A percentile compares a stretch with the other conserved stretches of the same genome.
phyloP scores from a whole-genome alignment of 2,888 invertebrate species.

The Hipparchia sbordonii region DNA sequence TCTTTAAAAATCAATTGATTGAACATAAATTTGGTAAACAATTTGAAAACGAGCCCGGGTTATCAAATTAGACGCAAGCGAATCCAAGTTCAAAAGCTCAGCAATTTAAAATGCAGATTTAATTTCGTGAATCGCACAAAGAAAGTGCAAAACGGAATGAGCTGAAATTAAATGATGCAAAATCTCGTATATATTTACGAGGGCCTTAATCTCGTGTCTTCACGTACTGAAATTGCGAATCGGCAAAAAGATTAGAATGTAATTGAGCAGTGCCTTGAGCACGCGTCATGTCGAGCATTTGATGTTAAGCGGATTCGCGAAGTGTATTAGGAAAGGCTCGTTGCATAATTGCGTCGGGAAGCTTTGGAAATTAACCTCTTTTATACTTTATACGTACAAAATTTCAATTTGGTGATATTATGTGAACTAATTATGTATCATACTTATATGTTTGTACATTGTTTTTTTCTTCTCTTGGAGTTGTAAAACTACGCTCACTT shows the following conservation, averaged over 20 bases:
- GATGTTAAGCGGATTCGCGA: slow-evolving; percentile 36
- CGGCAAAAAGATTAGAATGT: slow-evolving; percentile 37
- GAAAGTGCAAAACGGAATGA: slow-evolving; percentile 8
- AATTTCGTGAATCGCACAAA: background rate
- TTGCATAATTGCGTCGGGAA: slow-evolving; percentile 14
- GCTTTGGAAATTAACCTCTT: slow-evolving; percentile 1
- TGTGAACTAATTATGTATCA: too few species aligned
- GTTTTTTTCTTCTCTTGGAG: too few species aligned
- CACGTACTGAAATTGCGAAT: slow-evolving; percentile 25
- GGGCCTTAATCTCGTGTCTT: slow-evolving; percentile 17
- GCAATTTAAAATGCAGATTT: background rate
- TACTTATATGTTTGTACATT: too few species aligned
- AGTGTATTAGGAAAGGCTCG: slow-evolving; percentile 22
- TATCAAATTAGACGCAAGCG: background rate
- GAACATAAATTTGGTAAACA: too few species aligned
- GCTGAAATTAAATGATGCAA: slow-evolving; percentile 16
- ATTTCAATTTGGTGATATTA: too few species aligned
- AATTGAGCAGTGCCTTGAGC: slow-evolving; percentile 32
- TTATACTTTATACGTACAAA: slow-evolving; percentile 2
- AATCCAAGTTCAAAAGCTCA: background rate
- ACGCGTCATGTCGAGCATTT: slow-evolving; percentile 34
- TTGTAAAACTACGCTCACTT: too few species aligned
- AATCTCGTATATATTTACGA: slow-evolving; percentile 24
- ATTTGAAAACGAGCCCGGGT: too few species aligned
- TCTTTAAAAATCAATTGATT: too few species aligned